Evolutionary conservation across 2,113 vertebrate species (phyloP).

Genomic region (Ptilonorhynchus violaceus): DNA sequence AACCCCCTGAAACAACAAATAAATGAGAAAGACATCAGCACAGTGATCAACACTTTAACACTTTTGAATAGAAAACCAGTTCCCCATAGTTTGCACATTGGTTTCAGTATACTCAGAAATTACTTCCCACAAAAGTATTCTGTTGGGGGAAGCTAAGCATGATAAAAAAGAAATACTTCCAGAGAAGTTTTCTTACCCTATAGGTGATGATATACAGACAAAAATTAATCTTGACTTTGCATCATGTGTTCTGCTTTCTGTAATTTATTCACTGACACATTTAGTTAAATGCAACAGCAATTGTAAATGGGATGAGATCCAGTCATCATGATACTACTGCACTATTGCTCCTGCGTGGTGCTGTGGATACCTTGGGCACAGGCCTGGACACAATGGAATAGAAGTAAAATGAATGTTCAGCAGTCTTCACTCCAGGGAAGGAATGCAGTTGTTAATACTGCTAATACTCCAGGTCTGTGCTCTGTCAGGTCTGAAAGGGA

Average conservation of each 20-base stretch:
- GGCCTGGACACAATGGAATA: background rate
- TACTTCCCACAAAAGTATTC: background rate
- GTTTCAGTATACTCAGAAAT: background rate
- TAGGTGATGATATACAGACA: background rate
- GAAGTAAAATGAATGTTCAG: background rate
- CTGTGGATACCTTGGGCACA: background rate
- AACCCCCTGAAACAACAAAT: background rate
- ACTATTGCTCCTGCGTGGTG: background rate
- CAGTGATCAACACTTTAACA: background rate
- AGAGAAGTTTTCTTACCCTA: background rate
- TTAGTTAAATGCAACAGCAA: background rate
- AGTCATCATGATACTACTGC: rapidly evolving
- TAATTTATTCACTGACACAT: background rate
- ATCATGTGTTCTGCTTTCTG: background rate
- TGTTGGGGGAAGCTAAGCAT: background rate
- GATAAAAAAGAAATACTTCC: background rate
- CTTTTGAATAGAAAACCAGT: background rate
- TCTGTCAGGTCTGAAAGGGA: background rate
- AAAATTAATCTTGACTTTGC: background rate
- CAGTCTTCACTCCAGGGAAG: background rate
- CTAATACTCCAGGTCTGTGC: background rate
- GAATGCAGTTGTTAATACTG: background rate
- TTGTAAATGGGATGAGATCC: background rate
- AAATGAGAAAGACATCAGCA: background rate
- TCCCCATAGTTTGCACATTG: background rate